Percentiles rank a stretch among this genome's conserved stretches.
phyloP scores from a whole-genome alignment of 2,888 invertebrate genomes.

The Parnassius smintheus region DNA sequence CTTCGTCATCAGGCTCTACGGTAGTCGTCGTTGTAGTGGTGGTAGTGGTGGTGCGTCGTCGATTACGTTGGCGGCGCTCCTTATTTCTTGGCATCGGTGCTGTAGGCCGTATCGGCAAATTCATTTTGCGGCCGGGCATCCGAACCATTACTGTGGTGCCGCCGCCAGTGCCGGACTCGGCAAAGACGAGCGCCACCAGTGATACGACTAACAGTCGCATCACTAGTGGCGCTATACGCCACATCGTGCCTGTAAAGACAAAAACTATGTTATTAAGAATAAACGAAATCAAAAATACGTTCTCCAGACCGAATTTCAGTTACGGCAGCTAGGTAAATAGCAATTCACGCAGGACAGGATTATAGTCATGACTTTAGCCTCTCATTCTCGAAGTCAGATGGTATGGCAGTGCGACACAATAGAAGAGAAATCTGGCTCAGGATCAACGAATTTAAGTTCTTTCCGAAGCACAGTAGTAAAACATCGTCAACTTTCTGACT shows the following conservation, averaged over 20 bases:
- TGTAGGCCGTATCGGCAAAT: conserved; percentile 33
- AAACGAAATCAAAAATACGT: too few species aligned
- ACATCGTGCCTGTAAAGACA: conserved; percentile 59
- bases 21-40: conserved; percentile 60
- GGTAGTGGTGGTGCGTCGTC: conserved; percentile 53
- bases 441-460: too few species aligned
- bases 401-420: too few species aligned
- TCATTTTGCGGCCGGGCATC: conserved; percentile 30
- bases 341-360: too few species aligned
- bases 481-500: too few species aligned
- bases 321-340: too few species aligned
- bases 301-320: too few species aligned
- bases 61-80: conserved; percentile 48
- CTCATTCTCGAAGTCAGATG: too few species aligned
- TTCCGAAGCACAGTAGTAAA: too few species aligned
- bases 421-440: too few species aligned
- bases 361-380: too few species aligned
- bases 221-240: conserved; percentile 71
- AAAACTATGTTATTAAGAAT: conserved; percentile 11
- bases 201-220: conserved; percentile 62
- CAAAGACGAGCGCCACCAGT: conserved; percentile 73
- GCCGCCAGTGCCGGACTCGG: conserved; percentile 51
- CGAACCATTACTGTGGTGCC: conserved; percentile 31
- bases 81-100: conserved; percentile 34
- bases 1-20: conserved; percentile 52